Base-by-base conservation (phyloP, 2,113 vertebrate species). In the Triplophysa tibetana region DNA sequence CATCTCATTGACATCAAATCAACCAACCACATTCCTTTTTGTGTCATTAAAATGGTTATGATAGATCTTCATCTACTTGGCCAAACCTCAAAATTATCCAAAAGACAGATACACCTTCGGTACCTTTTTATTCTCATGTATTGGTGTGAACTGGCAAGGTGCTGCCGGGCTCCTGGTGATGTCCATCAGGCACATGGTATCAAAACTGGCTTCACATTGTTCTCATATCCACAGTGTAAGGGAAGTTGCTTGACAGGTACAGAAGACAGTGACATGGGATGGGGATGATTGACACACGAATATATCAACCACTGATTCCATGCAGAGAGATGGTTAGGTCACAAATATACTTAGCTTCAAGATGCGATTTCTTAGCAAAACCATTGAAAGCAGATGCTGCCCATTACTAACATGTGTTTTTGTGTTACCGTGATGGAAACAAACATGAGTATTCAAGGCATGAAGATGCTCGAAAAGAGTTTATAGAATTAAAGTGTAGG, bases 181-280 rank as follows among this genome's bases (percentile, higher is more conserved):
- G 62, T 78, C 56, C 43, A 70, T 41, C 50, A 60, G 52, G 17
- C 11, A 2, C 3, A 24, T 23, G 21, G 23, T 73, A 52, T 48
- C 8, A 70, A 64, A 48, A n/a, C 68, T 54, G 41, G 10, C n/a
- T 66, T 63, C 60, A 23, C 29, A 54, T 23, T 33, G 33, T 16
- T 21, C 64, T 80, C 72, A 81, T 54, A 29, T 68, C 12, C 70
- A 60, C 19, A 43, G 17, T 75, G 72, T 45, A 58, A 48, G 54
- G 48, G 58, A 23, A 75, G 69, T 60, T 21, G 43, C 43, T 2
- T 48, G 38, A 52, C 64, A 45, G 21, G 74, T 50, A 38, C 33
- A 33, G 33, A 5, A 38, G 61, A 82, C 29, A 60, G 38, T 70
- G 50, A 82, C 61, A 48, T 43, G 23, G 11, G 21, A 61, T 23